Evolutionary conservation across 2,797 vertebrate genomes (phyloP).

Genomic region (Muscicapa comitata): DNA sequence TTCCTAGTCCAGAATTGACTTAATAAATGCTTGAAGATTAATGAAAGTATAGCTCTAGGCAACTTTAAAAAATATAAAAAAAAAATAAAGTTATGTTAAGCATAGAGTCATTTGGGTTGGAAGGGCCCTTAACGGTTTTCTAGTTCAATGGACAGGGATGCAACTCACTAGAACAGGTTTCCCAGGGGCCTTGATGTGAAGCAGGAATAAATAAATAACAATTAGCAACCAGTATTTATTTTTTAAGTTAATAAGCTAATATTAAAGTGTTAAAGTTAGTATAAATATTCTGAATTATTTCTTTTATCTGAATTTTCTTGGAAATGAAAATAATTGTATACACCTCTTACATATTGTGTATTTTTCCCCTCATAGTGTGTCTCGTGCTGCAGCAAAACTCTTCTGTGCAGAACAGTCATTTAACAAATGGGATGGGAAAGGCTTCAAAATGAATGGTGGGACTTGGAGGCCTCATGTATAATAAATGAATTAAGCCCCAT

Average conservation of each 20-base stretch:
- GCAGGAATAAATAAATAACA: conserved; percentile 17
- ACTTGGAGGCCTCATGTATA: not conserved
- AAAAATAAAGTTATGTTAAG: not conserved
- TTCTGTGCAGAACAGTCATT: not conserved
- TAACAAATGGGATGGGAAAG: not conserved
- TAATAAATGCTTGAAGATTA: not conserved
- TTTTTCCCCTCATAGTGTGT: not conserved
- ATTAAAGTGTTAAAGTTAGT: not conserved
- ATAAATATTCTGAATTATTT: not conserved
- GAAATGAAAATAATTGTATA: not conserved
- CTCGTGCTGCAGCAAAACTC: not conserved
- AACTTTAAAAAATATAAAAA: not conserved
- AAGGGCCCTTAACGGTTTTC: not conserved
- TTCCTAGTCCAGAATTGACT: not conserved
- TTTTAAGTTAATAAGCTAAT: not conserved
- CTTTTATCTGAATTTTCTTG: not conserved
- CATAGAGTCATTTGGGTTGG: not conserved
- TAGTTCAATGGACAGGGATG: not conserved
- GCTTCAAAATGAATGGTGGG: not conserved
- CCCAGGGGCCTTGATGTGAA: not conserved
- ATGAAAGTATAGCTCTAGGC: not conserved
- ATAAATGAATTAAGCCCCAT: conserved; percentile 31
- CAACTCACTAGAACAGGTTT: not conserved
- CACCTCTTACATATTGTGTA: accelerated
- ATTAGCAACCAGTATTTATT: not conserved